Conservation (phyloP, 2,888 invertebrate genomes). For the Drosophila anomalipes region DNA sequence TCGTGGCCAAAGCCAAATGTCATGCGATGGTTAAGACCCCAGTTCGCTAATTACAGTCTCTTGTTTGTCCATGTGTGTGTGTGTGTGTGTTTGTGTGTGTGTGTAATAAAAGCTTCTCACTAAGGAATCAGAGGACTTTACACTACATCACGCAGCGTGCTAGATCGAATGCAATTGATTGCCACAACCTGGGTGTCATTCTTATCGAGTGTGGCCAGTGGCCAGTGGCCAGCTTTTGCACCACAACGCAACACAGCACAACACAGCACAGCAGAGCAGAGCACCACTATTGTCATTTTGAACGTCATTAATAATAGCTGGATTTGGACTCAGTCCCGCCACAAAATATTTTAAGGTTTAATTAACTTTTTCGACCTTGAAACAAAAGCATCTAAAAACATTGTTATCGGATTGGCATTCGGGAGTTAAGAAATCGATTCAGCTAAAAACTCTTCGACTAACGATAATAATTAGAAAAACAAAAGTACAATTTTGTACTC, state of each 20-base stretch:
- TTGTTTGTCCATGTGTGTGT: conserved; percentile 40
- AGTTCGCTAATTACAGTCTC: conserved; percentile 72
- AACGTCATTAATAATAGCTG: background rate
- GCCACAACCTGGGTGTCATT: conserved; percentile 30
- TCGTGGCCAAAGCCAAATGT: conserved; percentile 70
- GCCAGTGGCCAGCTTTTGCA: background rate
- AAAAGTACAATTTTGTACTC: background rate
- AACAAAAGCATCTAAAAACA: background rate
- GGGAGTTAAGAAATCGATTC: background rate
- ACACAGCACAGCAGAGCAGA: too few relatives aligned
- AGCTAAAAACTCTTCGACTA: background rate
- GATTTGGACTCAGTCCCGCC: background rate
- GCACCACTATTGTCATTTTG: conserved; percentile 3
- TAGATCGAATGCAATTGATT: conserved; percentile 66
- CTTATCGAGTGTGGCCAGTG: conserved; percentile 21
- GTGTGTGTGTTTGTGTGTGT: conserved; percentile 1
- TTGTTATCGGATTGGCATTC: background rate
- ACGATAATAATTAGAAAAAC: background rate
- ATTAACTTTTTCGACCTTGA: conserved; percentile 1
- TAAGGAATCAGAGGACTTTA: conserved; percentile 55
- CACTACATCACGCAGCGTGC: conserved; percentile 54
- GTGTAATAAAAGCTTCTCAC: conserved; percentile 37
- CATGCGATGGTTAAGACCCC: conserved; percentile 63
- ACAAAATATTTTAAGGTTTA: background rate
- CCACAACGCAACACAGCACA: background rate